Conservation (phyloP, 2,113 vertebrate genomes). For the Perca flavescens region DNA sequence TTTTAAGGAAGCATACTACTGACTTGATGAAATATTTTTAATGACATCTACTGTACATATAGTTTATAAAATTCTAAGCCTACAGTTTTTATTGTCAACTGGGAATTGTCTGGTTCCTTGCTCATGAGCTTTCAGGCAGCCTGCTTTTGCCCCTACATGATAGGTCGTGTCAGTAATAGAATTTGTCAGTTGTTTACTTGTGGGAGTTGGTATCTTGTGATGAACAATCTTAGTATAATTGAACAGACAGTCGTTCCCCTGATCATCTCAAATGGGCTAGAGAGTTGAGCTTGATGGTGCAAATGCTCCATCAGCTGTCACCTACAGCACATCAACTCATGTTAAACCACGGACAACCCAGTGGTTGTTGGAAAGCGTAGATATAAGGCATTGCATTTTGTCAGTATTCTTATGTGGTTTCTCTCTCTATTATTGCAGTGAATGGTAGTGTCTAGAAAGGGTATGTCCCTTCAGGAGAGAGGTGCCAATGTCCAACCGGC, state of each 20-base stretch:
- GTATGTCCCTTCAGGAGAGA: slow-evolving; percentile 99
- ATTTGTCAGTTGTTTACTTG: slow-evolving; percentile 11
- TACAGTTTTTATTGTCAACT: slow-evolving; percentile 14
- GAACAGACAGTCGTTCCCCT: not conserved
- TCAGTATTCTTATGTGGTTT: slow-evolving; percentile 23
- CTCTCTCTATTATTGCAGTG: slow-evolving; percentile 84
- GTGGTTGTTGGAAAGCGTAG: not conserved
- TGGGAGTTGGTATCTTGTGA: not conserved
- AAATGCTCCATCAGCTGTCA: not conserved
- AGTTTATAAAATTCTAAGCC: not conserved
- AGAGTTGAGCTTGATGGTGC: not conserved
- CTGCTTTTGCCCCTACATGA: not conserved
- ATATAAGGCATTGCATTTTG: not conserved
- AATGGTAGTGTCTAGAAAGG: slow-evolving; percentile 99
- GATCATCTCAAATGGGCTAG: not conserved
- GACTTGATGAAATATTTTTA: not conserved
- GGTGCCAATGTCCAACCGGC: slow-evolving; percentile 99
- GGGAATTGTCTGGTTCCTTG: not conserved
- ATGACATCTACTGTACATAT: not conserved
- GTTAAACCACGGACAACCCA: not conserved
- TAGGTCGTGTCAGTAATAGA: not conserved
- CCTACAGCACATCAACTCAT: not conserved
- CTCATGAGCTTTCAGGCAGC: not conserved
- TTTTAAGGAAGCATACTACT: not conserved
- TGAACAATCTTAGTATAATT: not conserved